These are phyloP conservation scores for Porites lutea DNA, from an alignment of 64 coral and sea anemone genomes.

Conservation along the genomic window DNA sequence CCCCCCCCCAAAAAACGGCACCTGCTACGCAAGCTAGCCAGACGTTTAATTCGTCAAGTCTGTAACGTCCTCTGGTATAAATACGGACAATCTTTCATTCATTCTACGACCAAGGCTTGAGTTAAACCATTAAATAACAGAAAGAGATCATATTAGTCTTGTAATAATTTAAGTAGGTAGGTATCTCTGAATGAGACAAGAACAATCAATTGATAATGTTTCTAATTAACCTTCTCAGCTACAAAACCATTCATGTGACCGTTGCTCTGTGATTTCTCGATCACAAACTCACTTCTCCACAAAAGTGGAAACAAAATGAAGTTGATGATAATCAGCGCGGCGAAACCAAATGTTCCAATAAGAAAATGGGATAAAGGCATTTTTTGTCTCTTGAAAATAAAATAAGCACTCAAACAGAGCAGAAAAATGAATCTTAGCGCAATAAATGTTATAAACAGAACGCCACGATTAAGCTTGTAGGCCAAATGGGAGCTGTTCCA, in stretches of 20 bases:
- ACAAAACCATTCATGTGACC: background rate
- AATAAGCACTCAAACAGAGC: background rate
- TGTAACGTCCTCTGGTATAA: no score
- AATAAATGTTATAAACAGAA: background rate
- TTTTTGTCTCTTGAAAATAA: background rate
- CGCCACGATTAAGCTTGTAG: background rate
- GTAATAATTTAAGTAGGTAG: no score
- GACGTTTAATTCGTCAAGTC: no score
- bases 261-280: background rate
- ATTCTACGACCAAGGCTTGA: no score
- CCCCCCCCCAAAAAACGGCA: no score
- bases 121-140: no score
- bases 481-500: background rate
- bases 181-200: no score
- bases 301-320: background rate
- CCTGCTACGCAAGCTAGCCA: no score
- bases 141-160: no score
- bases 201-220: no score
- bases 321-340: background rate
- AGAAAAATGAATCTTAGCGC: background rate
- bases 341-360: background rate
- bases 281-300: background rate
- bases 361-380: background rate
- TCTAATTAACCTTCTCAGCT: background rate
- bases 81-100: no score